Conservation (phyloP, 2,888 invertebrate species). For the Drosophila nigritarsus region DNA sequence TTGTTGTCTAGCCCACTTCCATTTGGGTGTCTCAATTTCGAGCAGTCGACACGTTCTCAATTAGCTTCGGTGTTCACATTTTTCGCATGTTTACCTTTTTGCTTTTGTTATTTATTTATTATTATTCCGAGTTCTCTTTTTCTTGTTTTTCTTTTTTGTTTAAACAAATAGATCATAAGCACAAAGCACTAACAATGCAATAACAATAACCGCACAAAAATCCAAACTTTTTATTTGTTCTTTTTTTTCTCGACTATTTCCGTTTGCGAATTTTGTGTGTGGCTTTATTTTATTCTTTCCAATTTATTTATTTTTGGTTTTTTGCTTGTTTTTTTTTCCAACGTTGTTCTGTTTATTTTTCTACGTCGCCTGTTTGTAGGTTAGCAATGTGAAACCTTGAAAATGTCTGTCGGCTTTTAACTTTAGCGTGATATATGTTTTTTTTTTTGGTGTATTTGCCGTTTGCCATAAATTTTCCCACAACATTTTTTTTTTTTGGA, state of each 20-base stretch:
- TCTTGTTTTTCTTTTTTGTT: conserved; percentile 8
- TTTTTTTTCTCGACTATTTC: conserved; percentile 48
- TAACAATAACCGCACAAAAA: conserved; percentile 52
- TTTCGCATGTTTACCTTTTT: conserved; percentile 29
- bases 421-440: conserved; percentile 30
- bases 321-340: conserved; percentile 42
- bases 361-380: conserved; percentile 62
- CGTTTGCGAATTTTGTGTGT: conserved; percentile 48
- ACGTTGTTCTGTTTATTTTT: conserved; percentile 68
- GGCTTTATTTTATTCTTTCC: conserved; percentile 43
- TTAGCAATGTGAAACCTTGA: conserved; percentile 74
- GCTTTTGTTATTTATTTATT: conserved; percentile 27
- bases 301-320: conserved; percentile 29
- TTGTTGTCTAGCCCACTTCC: conserved; percentile 17
- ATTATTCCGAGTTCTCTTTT: conserved; percentile 4
- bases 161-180: conserved; percentile 42
- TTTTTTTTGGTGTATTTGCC: neutral
- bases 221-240: conserved; percentile 18
- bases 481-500: conserved; percentile 18
- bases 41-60: conserved; percentile 23
- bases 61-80: conserved; percentile 28
- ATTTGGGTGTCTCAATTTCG: conserved; percentile 21
- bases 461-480: conserved; percentile 44
- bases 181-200: conserved; percentile 31
- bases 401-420: conserved; percentile 51